Evolutionary conservation across 2,888 invertebrate genomes (phyloP), one percentile per base, ranked within the genome.

Genomic region (Diaphora mendica): DNA sequence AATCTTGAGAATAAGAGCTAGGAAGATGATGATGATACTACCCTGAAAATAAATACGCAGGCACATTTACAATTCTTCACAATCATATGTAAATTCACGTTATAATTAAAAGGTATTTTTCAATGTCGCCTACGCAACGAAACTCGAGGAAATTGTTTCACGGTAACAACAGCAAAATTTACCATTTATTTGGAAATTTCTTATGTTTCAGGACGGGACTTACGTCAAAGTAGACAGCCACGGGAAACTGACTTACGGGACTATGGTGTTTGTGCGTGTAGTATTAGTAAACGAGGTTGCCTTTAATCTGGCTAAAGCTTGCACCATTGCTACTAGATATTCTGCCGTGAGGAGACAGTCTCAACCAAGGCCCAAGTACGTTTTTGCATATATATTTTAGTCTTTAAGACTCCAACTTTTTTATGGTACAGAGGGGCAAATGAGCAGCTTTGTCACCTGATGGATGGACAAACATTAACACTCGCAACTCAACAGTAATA

Each of bases 181-280:
- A 39, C 9, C n/a, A 65, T 39, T 30, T 30, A 15, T 62, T n/a
- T 8, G 9, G 3, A 68, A 39, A 55, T 20, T 42, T 7, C 62
- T 9, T 39, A 44, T 39, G 33, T 77, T 88, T 76, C 89, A 98
- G 95, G 98, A 99, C 90, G 99, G 99, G 3, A 98, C 98, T 0
- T 99, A 98, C 87, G 97, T 98, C 0, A 97, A 98, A 88, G 88
- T 89, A 20, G 97, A 98, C 0, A 96, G 97, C 39, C 97, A 97
- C 82, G 97, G 97, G 71, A 98, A 98, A 87, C 93, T 98, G 64
- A 97, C 98, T 0, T 97, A 97, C 77, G 98, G 98, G 81, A 97
- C 98, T 8, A 99, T 99, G 99, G 97, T 99, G 91, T 98, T 98
- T 89, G 98, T 99, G 0, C 96, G 99, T 69, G 98, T 99, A 3